Conservation (phyloP, 2,113 vertebrate species). For the Malurus elegans region DNA sequence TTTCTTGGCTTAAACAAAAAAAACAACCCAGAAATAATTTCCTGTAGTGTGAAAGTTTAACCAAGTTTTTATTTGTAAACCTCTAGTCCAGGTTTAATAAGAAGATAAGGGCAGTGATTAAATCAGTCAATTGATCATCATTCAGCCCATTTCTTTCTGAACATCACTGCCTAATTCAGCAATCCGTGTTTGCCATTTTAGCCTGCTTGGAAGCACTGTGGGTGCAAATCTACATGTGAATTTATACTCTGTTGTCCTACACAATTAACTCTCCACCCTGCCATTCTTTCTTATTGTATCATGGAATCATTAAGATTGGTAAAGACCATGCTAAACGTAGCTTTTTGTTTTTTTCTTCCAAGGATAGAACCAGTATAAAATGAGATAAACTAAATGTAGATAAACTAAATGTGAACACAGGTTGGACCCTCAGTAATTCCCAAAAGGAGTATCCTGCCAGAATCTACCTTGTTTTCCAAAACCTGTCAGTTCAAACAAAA, state of each 20-base stretch:
- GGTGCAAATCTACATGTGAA: neutral
- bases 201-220: neutral
- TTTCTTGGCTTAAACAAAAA: neutral
- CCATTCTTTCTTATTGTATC: neutral
- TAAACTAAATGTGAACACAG: neutral
- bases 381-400: neutral
- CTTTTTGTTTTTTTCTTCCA: neutral
- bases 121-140: neutral
- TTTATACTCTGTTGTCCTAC: neutral
- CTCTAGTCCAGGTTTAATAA: neutral
- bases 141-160: neutral
- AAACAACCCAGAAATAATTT: neutral
- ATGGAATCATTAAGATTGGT: neutral
- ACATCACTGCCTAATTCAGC: neutral
- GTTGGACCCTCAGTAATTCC: neutral
- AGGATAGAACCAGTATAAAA: neutral
- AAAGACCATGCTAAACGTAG: neutral
- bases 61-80: neutral
- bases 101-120: neutral
- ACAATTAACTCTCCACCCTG: neutral
- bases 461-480: neutral
- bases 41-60: neutral
- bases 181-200: neutral
- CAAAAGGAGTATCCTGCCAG: neutral
- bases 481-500: neutral